Conservation (phyloP, 92 coral and sea anemone species). For the Porites lobata region DNA sequence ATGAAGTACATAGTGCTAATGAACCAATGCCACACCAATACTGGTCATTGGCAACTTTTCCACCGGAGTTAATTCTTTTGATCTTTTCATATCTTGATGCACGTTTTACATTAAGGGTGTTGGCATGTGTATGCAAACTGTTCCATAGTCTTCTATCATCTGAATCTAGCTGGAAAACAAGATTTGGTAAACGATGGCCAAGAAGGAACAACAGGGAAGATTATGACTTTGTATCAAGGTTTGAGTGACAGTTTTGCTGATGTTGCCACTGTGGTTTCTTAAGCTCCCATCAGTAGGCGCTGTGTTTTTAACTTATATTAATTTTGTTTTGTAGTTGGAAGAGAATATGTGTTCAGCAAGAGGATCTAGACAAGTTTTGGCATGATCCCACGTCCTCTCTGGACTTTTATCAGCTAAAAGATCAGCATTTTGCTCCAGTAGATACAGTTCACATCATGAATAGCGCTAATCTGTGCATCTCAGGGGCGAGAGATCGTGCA, state of each 20-base stretch:
- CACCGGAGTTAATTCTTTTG: conserved; percentile 90
- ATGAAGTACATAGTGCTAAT: background rate
- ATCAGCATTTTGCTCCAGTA: conserved; percentile 87
- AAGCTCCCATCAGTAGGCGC: background rate
- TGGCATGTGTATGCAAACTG: conserved; percentile 85
- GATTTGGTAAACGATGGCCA: conserved; percentile 95
- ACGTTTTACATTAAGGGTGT: conserved; percentile 80
- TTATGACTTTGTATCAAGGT: conserved; percentile 84
- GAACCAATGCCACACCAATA: background rate
- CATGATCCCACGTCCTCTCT: conserved; percentile 58
- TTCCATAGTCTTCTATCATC: conserved; percentile 79
- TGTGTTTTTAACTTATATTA: no score
- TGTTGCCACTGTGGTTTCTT: background rate
- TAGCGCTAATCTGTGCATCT: conserved; percentile 80
- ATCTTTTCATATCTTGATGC: conserved; percentile 89
- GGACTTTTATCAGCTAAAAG: conserved; percentile 76
- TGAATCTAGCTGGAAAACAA: conserved; percentile 95
- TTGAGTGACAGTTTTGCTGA: background rate
- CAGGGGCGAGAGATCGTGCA: conserved; percentile 86
- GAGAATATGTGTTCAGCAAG: conserved; percentile 87
- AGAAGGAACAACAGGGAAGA: conserved; percentile 81
- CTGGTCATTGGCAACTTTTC: conserved; percentile 68
- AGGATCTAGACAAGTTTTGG: conserved; percentile 92
- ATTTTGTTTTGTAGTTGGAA: conserved; percentile 73
- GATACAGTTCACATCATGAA: conserved; percentile 88